Base-by-base conservation (phyloP, 2,113 vertebrate species). In the Phaetusa simplex region DNA sequence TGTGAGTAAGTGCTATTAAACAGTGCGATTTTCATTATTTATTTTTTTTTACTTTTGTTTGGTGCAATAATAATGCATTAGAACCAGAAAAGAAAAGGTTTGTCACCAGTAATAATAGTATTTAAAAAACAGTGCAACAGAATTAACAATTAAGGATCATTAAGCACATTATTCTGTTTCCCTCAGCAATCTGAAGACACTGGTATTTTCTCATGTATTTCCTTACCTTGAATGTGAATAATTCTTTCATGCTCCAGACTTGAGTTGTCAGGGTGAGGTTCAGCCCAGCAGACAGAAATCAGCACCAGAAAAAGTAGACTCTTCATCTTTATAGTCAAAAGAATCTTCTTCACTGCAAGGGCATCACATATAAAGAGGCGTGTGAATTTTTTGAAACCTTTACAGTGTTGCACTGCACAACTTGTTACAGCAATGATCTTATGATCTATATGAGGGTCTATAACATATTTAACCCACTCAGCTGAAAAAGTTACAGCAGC, bases 151-250 rank as follows among this genome's bases (percentile, higher is more conserved):
- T 11, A 95, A 91, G 40, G 32, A 80, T 40, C 40, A 91, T 23
- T 72, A 93, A 90, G 15, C 72, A 88, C 52, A 82, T 82, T 84
- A 77, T 82, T 84, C 71, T 90, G 62, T 73, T 80, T 97, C 52
- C 45, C 62, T 53, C 76, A 88, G 81, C 32, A 81, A 88, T 30
- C 86, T 86, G 56, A 72, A 95, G 77, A 62, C n/a, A 89, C 8
- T 65, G 61, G 11, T 27, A 90, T 88, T 95, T 94, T 86, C 66
- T 79, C 50, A 69, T 6, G 6, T 59, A 52, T 90, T 97, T 97
- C 97, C 99, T 98, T 99, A 99, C 99, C 99, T 99, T 97, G 98
- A 92, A 99, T 74, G 81, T 99, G 99, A 97, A 99, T 98, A 93
- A 99, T 99, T 96, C 98, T 98, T 86, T 99, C 98, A 93, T 98